A percentile compares a stretch with the other conserved stretches of the same genome.
Conservation (phyloP, 2,113 vertebrate species). For the Guaruba guarouba region DNA sequence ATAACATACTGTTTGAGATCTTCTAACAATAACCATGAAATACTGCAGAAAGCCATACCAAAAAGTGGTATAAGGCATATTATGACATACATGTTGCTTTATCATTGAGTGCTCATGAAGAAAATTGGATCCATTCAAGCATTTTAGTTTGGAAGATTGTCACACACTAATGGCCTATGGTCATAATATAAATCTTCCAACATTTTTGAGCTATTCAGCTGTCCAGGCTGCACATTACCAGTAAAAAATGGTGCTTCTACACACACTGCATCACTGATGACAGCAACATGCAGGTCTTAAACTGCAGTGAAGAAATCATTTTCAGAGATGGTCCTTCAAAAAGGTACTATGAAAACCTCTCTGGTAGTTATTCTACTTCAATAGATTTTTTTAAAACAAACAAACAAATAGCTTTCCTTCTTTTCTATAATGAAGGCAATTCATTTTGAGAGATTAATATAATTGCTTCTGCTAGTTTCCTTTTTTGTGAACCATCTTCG, state of each 20-base stretch:
- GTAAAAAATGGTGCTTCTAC: constrained; percentile 3
- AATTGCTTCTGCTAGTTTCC: not conserved
- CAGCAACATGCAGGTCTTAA: constrained; percentile 1
- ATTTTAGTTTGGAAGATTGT: constrained; percentile 42
- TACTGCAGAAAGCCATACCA: not conserved
- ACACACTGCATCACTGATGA: not conserved
- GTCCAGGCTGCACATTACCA: constrained; percentile 5
- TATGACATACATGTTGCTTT: constrained; percentile 39
- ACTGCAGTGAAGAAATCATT: not conserved
- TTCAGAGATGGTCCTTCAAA: not conserved
- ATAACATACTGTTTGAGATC: not conserved
- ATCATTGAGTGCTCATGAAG: constrained; percentile 37
- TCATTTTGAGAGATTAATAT: not conserved
- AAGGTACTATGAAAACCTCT: not conserved
- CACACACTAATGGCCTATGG: constrained; percentile 17
- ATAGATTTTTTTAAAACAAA: not conserved
- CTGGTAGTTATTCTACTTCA: not conserved
- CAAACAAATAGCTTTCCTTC: not conserved
- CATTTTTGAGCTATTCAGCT: constrained; percentile 2
- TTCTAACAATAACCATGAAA: constrained; percentile 38
- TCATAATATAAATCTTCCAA: constrained; percentile 26
- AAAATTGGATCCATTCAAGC: constrained; percentile 40
- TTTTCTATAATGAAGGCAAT: not conserved
- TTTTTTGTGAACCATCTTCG: not conserved
- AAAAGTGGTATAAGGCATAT: constrained; percentile 20